Conservation (phyloP, 2,797 vertebrate species). For the Setipinna tenuifilis region DNA sequence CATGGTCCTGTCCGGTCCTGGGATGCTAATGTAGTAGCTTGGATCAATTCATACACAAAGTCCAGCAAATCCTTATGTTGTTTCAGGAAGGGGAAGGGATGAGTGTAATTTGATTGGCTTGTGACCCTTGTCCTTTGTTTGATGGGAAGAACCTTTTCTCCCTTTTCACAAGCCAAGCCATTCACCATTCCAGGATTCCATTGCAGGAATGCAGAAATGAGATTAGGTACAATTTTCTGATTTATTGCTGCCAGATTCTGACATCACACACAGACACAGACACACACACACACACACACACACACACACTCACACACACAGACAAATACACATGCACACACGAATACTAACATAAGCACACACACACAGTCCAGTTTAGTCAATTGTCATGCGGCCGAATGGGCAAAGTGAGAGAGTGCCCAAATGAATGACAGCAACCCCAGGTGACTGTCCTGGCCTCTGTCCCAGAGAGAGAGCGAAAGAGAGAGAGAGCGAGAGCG, state of each 20-base stretch:
- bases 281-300: background rate
- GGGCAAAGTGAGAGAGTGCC: background rate
- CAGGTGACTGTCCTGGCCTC: background rate
- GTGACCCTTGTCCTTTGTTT: background rate
- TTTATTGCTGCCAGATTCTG: conserved; percentile 29
- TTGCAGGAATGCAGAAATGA: conserved; percentile 37
- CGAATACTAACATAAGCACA: background rate
- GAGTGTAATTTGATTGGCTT: background rate
- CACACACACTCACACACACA: background rate
- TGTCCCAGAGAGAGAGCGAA: background rate
- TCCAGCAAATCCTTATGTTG: background rate
- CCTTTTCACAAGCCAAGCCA: background rate
- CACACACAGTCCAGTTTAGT: too few relatives aligned
- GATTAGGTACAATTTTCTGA: conserved; percentile 43
- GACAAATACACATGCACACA: background rate
- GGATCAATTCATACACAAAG: background rate
- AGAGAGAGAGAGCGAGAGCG: too few relatives aligned
- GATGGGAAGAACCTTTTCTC: background rate
- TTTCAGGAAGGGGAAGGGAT: background rate
- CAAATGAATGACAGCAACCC: background rate
- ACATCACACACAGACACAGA: background rate
- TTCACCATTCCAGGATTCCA: conserved; percentile 34
- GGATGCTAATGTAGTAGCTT: background rate
- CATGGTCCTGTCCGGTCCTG: background rate
- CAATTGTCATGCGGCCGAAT: background rate